Conservation (phyloP, 2,113 vertebrate genomes). For the Ophiodon elongatus region DNA sequence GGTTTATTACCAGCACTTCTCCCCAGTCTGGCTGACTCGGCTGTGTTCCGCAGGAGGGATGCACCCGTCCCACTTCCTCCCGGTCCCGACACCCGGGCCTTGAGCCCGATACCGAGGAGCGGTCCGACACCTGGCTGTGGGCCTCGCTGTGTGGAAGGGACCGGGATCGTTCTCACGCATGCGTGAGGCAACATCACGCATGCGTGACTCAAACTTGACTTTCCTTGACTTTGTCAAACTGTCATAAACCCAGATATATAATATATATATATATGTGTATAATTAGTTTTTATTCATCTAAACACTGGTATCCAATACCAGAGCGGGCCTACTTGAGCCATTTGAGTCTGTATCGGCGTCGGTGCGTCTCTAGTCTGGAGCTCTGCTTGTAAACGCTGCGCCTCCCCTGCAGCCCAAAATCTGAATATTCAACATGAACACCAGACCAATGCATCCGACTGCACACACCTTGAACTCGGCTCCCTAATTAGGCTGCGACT, state of each 20-base stretch:
- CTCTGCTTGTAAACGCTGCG: not conserved
- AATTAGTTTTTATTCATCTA: not conserved
- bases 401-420: not conserved
- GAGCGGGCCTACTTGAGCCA: not conserved
- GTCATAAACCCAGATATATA: too few species aligned
- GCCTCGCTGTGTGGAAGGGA: too few species aligned
- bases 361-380: not conserved
- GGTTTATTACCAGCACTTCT: not conserved
- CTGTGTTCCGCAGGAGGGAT: not conserved
- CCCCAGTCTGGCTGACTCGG: not conserved
- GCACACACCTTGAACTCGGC: not conserved
- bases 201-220: too few species aligned
- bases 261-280: too few species aligned
- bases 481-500: not conserved
- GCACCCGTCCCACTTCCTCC: too few species aligned
- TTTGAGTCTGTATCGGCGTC: not conserved
- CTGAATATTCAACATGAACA: conserved; percentile 32
- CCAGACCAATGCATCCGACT: not conserved
- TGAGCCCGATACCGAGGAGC: too few species aligned
- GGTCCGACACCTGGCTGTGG: too few species aligned
- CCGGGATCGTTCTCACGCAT: too few species aligned
- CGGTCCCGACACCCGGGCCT: too few species aligned
- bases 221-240: too few species aligned
- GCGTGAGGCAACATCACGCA: too few species aligned
- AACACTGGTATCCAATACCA: not conserved